Conservation (phyloP, 2,888 invertebrate genomes). For the Caenorhabditis wallacei region DNA sequence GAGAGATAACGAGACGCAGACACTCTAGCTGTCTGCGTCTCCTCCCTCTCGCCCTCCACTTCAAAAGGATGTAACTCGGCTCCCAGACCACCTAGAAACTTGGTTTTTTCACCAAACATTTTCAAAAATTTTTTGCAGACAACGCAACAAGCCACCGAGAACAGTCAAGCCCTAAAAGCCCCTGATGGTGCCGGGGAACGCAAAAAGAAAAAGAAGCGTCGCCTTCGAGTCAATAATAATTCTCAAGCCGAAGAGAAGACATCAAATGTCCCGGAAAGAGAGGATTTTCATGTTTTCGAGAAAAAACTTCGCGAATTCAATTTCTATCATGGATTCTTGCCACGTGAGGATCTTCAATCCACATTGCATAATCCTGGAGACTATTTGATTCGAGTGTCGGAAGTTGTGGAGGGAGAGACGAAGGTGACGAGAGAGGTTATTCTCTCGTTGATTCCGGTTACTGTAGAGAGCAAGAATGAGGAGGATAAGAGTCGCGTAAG, state of each 20-base stretch:
- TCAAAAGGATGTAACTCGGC: too few relatives aligned
- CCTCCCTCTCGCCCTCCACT: too few relatives aligned
- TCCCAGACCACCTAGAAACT: too few relatives aligned
- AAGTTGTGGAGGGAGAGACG: constrained; percentile 24
- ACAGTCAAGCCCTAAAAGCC: constrained; percentile 6
- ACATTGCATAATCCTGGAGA: constrained; percentile 47
- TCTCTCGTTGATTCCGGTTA: constrained; percentile 42
- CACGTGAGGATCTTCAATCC: constrained; percentile 55
- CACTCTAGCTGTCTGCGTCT: too few relatives aligned
- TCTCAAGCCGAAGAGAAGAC: constrained; percentile 36
- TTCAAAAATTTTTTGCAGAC: not conserved
- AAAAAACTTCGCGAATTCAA: constrained; percentile 52
- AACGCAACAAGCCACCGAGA: constrained; percentile 22
- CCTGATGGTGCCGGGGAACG: not conserved
- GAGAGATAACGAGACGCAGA: not conserved
- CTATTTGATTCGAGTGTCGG: constrained; percentile 50
- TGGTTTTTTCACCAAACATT: not conserved
- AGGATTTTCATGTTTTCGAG: constrained; percentile 33
- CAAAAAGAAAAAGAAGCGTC: constrained; percentile 31
- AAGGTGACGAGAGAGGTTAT: constrained; percentile 52
- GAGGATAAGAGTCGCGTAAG: constrained; percentile 37
- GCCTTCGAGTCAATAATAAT: not conserved
- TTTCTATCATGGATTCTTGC: constrained; percentile 65
- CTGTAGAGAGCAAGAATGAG: constrained; percentile 5
- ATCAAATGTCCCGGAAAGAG: constrained; percentile 15